Percentiles rank a stretch among this genome's conserved stretches.
phyloP scores from a whole-genome alignment of 35 echinoderm and acorn worm species.

The Chiridota heheva region DNA sequence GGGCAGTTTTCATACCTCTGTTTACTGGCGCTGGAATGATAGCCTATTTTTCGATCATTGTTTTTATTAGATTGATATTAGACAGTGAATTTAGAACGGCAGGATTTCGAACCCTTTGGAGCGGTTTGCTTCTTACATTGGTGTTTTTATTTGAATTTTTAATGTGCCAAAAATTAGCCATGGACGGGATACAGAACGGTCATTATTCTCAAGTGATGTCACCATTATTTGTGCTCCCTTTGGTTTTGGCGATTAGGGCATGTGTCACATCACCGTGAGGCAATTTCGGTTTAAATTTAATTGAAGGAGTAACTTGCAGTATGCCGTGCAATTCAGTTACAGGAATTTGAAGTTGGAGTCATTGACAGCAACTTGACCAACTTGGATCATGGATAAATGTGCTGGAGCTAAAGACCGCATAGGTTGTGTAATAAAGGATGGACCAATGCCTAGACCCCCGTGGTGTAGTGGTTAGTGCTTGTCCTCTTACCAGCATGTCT shows the following conservation, averaged over 20 bases:
- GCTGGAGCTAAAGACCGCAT: no score
- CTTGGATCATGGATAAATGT: no score
- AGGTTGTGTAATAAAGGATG: no score
- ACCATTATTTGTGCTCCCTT: constrained; percentile 52
- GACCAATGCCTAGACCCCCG: no score
- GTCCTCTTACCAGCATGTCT: no score
- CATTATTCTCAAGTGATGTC: constrained; percentile 61
- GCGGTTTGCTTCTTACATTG: constrained; percentile 66
- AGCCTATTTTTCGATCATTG: constrained; percentile 90
- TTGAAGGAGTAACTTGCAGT: no score
- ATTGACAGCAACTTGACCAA: no score
- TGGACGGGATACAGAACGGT: constrained; percentile 22
- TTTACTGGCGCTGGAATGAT: constrained; percentile 82
- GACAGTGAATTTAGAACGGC: constrained; percentile 65
- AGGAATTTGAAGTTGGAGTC: no score
- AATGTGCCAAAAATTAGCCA: constrained; percentile 76
- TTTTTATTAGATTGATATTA: constrained; percentile 81
- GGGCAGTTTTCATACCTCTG: constrained; percentile 82
- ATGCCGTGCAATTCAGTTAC: no score
- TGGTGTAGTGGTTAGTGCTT: no score
- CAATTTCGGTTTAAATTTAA: no score
- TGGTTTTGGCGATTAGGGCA: constrained; percentile 48
- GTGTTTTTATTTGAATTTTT: constrained; percentile 89
- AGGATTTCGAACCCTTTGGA: constrained; percentile 76
- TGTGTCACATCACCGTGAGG: constrained; percentile 50